Conservation (phyloP, 1,140 invertebrate species). For the Drosophila bifasciata region DNA sequence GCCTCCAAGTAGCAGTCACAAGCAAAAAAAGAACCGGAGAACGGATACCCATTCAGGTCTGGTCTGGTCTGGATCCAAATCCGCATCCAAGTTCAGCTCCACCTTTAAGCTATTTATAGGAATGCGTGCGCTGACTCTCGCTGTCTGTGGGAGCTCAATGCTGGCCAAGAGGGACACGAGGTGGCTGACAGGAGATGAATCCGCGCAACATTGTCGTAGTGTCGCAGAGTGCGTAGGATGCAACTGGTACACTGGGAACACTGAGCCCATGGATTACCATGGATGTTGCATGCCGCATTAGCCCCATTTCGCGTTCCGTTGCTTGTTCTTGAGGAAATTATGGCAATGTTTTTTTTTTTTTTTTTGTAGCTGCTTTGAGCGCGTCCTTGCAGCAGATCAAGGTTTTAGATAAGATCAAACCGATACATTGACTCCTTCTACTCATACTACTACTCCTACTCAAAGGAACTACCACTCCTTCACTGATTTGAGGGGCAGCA, state of each 20-base stretch:
- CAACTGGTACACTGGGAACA: conserved; percentile 3
- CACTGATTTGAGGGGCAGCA: too few relatives aligned
- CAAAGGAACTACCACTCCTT: too few relatives aligned
- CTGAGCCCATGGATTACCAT: conserved; percentile 21
- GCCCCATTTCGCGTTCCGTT: conserved; percentile 1
- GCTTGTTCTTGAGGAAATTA: conserved; percentile 26
- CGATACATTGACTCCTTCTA: conserved; percentile 17
- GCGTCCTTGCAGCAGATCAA: conserved; percentile 34
- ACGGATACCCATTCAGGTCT: conserved; percentile 13
- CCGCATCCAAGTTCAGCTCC: conserved; percentile 7
- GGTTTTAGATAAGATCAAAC: conserved; percentile 26
- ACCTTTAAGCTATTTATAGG: conserved; percentile 37
- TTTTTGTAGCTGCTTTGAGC: too few relatives aligned
- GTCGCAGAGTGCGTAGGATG: conserved; percentile 30
- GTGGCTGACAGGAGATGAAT: conserved; percentile 38
- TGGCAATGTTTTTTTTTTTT: conserved; percentile 19
- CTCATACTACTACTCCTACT: too few relatives aligned
- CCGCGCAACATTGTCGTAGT: conserved; percentile 28
- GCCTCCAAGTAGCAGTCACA: neutral
- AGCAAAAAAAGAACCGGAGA: neutral
- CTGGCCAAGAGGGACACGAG: neutral
- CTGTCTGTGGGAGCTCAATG: conserved; percentile 11
- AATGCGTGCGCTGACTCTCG: conserved; percentile 11
- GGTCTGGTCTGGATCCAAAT: too few relatives aligned
- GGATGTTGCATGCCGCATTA: conserved; percentile 44